A percentile compares a stretch with the other conserved stretches of the same genome.
Evolutionary conservation across 2,797 vertebrate species (phyloP).

Genomic region (Fistularia commersonii): DNA sequence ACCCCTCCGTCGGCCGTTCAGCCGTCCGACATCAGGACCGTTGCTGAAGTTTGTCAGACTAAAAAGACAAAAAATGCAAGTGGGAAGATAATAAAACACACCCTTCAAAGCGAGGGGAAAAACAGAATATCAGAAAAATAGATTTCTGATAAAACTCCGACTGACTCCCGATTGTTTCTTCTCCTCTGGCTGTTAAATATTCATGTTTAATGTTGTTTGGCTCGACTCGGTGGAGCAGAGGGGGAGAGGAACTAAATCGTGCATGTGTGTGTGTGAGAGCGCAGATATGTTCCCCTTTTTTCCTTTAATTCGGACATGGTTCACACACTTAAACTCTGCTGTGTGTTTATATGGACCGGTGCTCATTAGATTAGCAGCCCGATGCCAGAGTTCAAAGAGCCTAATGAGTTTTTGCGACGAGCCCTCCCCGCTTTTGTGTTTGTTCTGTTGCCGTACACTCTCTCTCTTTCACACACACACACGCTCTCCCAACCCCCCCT

Average conservation of each 20-base stretch:
- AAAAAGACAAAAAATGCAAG: conserved; percentile 16
- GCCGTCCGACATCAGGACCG: conserved; percentile 18
- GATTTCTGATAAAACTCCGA: conserved; percentile 46
- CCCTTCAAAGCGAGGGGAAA: conserved; percentile 44
- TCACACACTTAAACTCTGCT: conserved; percentile 22
- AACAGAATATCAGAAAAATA: conserved; percentile 53
- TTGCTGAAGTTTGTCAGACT: conserved; percentile 21
- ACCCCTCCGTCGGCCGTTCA: conserved; percentile 19
- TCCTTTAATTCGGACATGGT: conserved; percentile 15
- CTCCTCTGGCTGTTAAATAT: conserved; percentile 63
- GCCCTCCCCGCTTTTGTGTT: conserved; percentile 29
- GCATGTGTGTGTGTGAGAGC: conserved; percentile 15
- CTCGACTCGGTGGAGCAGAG: conserved; percentile 54
- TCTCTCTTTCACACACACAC: conserved; percentile 1
- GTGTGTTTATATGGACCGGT: conserved; percentile 8
- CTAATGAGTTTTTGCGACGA: conserved; percentile 49
- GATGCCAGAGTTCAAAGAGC: conserved; percentile 37
- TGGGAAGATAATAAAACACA: conserved; percentile 8
- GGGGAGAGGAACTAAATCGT: conserved; percentile 45
- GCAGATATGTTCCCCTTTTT: conserved; percentile 40
- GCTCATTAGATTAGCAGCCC: conserved; percentile 39
- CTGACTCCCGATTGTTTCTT: conserved; percentile 58
- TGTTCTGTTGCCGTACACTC: no score
- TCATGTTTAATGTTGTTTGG: conserved; percentile 66
- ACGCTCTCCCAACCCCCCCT: conserved; percentile 30